Percentiles rank a stretch among this genome's conserved stretches.
These are phyloP conservation scores for Aphodius sticticus DNA, from an alignment of 2,888 invertebrate species.

Conservation along the genomic window DNA sequence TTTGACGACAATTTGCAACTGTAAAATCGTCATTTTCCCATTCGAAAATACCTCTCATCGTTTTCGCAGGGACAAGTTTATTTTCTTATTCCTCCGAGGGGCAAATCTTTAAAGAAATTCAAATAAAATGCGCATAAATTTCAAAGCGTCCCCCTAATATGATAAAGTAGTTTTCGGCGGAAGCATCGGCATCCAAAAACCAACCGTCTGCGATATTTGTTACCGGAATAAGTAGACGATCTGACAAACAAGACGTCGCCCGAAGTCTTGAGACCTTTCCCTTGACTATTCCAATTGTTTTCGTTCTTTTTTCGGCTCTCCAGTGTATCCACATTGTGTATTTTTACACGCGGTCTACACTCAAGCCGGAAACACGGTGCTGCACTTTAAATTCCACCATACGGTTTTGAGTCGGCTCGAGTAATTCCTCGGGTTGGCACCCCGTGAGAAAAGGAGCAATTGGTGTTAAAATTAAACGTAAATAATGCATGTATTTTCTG, in stretches of 20 bases:
- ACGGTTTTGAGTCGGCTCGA: too few species aligned
- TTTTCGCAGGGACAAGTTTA: constrained; percentile 31
- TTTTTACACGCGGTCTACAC: constrained; percentile 39
- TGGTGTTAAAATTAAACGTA: neutral
- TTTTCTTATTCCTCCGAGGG: constrained; percentile 31
- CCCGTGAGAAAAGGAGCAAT: neutral
- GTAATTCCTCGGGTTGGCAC: neutral
- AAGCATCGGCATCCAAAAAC: constrained; percentile 32
- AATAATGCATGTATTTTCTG: neutral
- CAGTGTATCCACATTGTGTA: constrained; percentile 30
- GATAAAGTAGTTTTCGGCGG: constrained; percentile 42
- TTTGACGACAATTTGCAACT: neutral
- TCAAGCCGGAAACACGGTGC: constrained; percentile 43
- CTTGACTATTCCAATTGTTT: constrained; percentile 33
- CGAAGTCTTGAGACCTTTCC: constrained; percentile 30
- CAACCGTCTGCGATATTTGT: constrained; percentile 40
- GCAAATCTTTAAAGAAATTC: constrained; percentile 21
- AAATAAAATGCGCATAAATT: constrained; percentile 45
- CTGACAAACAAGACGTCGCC: constrained; percentile 44
- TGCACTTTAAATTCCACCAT: constrained; percentile 41
- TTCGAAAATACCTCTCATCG: neutral
- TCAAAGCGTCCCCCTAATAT: constrained; percentile 33
- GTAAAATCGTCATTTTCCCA: neutral
- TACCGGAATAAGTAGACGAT: constrained; percentile 42
- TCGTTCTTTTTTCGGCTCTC: constrained; percentile 29